A percentile compares a stretch with the other conserved stretches of the same genome.
phyloP scores from a whole-genome alignment of 2,797 vertebrate species.

The Falco rusticolus region DNA sequence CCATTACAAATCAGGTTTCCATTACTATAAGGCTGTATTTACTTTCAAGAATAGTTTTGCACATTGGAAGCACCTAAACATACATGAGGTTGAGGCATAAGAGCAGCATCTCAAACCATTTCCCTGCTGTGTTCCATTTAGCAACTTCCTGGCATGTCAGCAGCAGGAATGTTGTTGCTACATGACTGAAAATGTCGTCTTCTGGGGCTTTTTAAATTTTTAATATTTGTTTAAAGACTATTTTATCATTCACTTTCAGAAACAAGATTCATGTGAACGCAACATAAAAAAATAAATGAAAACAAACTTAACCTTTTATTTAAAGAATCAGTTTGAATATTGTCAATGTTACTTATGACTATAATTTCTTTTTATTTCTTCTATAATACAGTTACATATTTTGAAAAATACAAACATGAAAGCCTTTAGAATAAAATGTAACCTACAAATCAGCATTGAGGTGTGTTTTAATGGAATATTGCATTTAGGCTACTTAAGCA shows the following conservation, averaged over 20 bases:
- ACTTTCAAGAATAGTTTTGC: not conserved
- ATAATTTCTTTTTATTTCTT: not conserved
- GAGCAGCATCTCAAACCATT: not conserved
- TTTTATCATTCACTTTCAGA: not conserved
- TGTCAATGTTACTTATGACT: not conserved
- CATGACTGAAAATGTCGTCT: not conserved
- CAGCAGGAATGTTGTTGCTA: not conserved
- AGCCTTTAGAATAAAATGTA: not conserved
- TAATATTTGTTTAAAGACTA: not conserved
- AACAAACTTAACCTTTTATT: not conserved
- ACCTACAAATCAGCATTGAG: not conserved
- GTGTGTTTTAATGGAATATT: not conserved
- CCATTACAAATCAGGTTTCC: not conserved
- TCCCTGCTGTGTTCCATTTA: not conserved
- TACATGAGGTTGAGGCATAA: too few relatives aligned
- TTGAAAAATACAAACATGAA: not conserved
- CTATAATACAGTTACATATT: not conserved
- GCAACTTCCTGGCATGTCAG: not conserved
- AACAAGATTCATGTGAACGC: not conserved
- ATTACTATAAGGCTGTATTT: not conserved
- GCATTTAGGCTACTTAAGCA: not conserved
- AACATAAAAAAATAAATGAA: not conserved
- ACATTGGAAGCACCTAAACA: not conserved
- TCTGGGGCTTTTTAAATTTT: not conserved
- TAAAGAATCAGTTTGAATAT: not conserved